These are phyloP conservation scores for Nomada ruficornis DNA, from an alignment of 2,888 invertebrate species.

Conservation along the genomic window DNA sequence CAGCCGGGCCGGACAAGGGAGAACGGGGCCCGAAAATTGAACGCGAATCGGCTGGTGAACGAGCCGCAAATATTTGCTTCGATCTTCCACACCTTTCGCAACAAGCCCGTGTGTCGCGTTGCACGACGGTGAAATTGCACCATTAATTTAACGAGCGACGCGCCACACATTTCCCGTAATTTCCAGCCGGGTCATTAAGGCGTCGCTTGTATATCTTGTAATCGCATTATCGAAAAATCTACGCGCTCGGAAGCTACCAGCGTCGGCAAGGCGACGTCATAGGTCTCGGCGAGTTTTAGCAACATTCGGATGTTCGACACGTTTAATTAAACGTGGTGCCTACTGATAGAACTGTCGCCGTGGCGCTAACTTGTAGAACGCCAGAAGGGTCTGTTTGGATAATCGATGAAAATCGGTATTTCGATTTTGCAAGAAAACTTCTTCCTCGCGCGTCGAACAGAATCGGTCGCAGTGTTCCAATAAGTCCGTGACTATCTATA, in stretches of 20 bases:
- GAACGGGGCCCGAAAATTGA: background rate
- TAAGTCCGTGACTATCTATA: slow-evolving; percentile 66
- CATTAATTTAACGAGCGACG: slow-evolving; percentile 69
- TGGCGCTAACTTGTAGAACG: background rate
- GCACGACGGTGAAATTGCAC: slow-evolving; percentile 60
- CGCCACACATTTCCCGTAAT: slow-evolving; percentile 61
- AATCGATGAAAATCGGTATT: background rate
- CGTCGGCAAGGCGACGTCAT: background rate
- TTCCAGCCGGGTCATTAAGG: slow-evolving; percentile 62
- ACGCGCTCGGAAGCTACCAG: slow-evolving; percentile 28
- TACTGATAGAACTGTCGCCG: too few relatives aligned
- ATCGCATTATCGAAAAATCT: slow-evolving; percentile 62
- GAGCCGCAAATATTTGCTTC: slow-evolving; percentile 9
- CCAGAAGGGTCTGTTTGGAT: background rate
- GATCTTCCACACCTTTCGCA: slow-evolving; percentile 28
- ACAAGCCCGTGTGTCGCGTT: slow-evolving; percentile 28
- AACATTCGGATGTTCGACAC: background rate
- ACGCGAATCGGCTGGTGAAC: background rate
- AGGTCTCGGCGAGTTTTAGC: background rate
- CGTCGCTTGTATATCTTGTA: slow-evolving; percentile 57
- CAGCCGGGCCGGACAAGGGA: too few relatives aligned
- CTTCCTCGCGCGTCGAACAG: background rate
- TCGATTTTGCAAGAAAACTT: background rate
- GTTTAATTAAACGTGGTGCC: too few relatives aligned
- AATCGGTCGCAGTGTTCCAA: slow-evolving; percentile 28